Evolutionary conservation across 2,113 vertebrate genomes (phyloP).

Genomic region (Gambusia holbrooki): DNA sequence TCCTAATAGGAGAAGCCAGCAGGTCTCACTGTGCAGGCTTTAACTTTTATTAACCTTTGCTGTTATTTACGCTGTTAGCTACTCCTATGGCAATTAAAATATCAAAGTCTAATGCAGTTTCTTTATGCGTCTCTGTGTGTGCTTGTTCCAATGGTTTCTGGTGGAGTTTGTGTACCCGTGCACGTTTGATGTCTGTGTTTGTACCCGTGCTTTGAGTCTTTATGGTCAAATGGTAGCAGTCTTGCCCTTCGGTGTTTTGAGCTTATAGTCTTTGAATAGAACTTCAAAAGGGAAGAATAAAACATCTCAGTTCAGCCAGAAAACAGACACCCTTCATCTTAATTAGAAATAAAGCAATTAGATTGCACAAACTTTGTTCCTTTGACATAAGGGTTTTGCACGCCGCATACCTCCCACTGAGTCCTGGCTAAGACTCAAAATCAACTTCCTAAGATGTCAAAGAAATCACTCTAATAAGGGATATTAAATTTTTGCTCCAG

Average conservation of each 20-base stretch:
- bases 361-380: slow-evolving; percentile 27
- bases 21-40: slow-evolving; percentile 16
- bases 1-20: slow-evolving; percentile 29
- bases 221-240: slow-evolving; percentile 60
- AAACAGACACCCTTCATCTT: slow-evolving; percentile 69
- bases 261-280: slow-evolving; percentile 61
- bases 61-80: slow-evolving; percentile 24
- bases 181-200: slow-evolving; percentile 47
- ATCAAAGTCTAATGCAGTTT: slow-evolving; percentile 19
- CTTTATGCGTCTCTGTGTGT: slow-evolving; percentile 15
- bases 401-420: slow-evolving; percentile 39
- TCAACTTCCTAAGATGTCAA: slow-evolving; percentile 35
- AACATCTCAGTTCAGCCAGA: slow-evolving; percentile 54
- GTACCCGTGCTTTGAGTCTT: slow-evolving; percentile 45
- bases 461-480: slow-evolving; percentile 27
- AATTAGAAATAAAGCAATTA: slow-evolving; percentile 77
- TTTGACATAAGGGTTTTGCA: slow-evolving; percentile 32
- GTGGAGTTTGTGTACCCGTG: slow-evolving; percentile 16
- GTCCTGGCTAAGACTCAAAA: slow-evolving; percentile 31
- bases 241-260: slow-evolving; percentile 56
- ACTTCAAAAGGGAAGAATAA: slow-evolving; percentile 70
- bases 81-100: slow-evolving; percentile 17
- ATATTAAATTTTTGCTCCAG: slow-evolving; percentile 8
- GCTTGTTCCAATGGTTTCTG: background rate
- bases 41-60: slow-evolving; percentile 27